phyloP scores from a whole-genome alignment of 1,140 invertebrate species.

The Zaprionus lachaisei region DNA sequence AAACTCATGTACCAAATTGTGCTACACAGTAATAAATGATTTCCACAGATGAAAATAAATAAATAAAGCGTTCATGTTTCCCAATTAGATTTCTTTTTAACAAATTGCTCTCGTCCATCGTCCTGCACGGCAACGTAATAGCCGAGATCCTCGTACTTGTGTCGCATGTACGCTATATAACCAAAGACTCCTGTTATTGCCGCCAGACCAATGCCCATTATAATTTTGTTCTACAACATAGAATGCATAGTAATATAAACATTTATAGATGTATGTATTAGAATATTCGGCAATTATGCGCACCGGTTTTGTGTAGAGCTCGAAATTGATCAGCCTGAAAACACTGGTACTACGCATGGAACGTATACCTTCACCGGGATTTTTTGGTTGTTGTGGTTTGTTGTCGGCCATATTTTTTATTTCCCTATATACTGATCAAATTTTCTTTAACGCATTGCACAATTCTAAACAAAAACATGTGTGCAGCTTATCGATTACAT shows the following conservation, averaged over 20 bases:
- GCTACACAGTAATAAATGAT: slow-evolving; percentile 78
- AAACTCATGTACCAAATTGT: slow-evolving; percentile 80
- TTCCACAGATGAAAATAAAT: slow-evolving; percentile 48
- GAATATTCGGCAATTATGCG: slow-evolving; percentile 70
- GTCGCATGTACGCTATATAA: slow-evolving; percentile 92
- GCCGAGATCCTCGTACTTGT: slow-evolving; percentile 90
- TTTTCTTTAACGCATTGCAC: slow-evolving; percentile 52
- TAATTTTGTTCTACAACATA: slow-evolving; percentile 88
- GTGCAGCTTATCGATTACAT: slow-evolving; percentile 26
- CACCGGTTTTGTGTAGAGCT: slow-evolving; percentile 93
- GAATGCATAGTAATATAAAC: slow-evolving; percentile 6
- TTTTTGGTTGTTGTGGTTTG: slow-evolving; percentile 20
- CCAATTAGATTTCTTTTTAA: slow-evolving; percentile 89
- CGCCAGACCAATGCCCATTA: slow-evolving; percentile 90
- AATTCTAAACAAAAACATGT: slow-evolving; percentile 54
- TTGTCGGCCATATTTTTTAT: slow-evolving; percentile 48
- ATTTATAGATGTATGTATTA: background rate
- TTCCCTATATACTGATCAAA: background rate
- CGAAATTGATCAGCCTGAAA: slow-evolving; percentile 92
- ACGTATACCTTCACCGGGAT: slow-evolving; percentile 91
- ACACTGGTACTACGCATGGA: slow-evolving; percentile 89
- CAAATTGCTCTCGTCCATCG: slow-evolving; percentile 90
- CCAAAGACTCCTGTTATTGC: slow-evolving; percentile 89
- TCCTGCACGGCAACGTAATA: slow-evolving; percentile 91
- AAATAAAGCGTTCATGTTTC: slow-evolving; percentile 22